phyloP scores from a whole-genome alignment of 2,113 vertebrate genomes.

The Abramis brama region DNA sequence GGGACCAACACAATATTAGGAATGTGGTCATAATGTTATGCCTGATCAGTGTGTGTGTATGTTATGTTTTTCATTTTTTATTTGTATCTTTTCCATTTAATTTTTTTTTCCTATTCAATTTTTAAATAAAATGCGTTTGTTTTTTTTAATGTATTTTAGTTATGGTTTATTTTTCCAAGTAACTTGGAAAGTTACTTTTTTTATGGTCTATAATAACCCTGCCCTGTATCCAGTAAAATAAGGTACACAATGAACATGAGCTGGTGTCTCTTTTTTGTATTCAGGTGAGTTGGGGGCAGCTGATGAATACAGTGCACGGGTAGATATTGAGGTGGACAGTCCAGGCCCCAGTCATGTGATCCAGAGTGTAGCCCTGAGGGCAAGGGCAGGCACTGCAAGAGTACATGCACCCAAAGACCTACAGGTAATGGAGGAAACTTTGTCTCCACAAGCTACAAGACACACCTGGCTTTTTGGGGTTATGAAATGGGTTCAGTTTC shows the following conservation, averaged over 20 bases:
- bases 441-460: neutral
- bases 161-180: neutral
- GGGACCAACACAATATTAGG: no score
- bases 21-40: no score
- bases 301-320: slow-evolving; percentile 85
- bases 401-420: slow-evolving; percentile 90
- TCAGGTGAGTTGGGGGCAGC: slow-evolving; percentile 81
- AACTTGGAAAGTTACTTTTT: neutral
- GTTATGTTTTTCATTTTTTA: no score
- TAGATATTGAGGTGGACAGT: slow-evolving; percentile 92
- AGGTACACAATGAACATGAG: neutral
- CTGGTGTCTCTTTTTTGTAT: slow-evolving; percentile 6
- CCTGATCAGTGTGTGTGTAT: no score
- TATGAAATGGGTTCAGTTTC: neutral
- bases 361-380: slow-evolving; percentile 82
- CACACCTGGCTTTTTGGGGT: neutral
- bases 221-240: neutral
- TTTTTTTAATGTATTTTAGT: neutral
- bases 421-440: slow-evolving; percentile 76
- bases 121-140: no score
- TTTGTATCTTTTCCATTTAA: no score
- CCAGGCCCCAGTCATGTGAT: slow-evolving; percentile 86
- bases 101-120: no score
- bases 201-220: neutral
- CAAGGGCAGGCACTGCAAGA: slow-evolving; percentile 86